These are phyloP conservation scores for Drosophila triauraria DNA, from an alignment of 1,140 invertebrate species.

Conservation along the genomic window DNA sequence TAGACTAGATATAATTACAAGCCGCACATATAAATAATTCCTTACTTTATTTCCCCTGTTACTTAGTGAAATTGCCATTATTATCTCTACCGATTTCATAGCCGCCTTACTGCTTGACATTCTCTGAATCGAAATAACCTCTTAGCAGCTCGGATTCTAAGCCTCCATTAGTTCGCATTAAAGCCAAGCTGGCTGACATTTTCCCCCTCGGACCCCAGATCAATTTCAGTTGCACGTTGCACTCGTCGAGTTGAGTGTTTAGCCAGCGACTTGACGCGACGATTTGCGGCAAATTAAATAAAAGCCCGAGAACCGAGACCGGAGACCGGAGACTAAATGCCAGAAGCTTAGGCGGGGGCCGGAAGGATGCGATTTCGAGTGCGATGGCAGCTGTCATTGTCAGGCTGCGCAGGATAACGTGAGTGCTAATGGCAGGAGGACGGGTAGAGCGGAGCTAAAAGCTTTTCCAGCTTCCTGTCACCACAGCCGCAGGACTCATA, in stretches of 20 bases:
- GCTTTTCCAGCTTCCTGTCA: constrained; percentile 49
- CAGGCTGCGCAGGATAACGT: constrained; percentile 41
- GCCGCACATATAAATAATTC: not conserved
- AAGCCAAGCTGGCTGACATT: constrained; percentile 13
- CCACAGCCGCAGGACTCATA: constrained; percentile 6
- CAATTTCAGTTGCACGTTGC: constrained; percentile 30
- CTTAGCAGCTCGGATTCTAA: constrained; percentile 1
- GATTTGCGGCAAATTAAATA: constrained; percentile 75
- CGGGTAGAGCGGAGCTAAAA: constrained; percentile 42
- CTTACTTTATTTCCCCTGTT: not conserved
- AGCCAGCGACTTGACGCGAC: constrained; percentile 52
- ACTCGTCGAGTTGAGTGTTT: constrained; percentile 23
- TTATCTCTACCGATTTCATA: not conserved
- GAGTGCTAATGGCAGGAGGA: constrained; percentile 35
- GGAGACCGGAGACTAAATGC: constrained; percentile 1
- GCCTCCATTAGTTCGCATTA: constrained; percentile 16
- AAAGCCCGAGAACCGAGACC: constrained; percentile 22
- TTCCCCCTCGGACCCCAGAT: constrained; percentile 9
- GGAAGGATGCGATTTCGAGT: constrained; percentile 31
- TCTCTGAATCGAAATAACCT: not conserved
- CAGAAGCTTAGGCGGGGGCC: not conserved
- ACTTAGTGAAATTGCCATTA: not conserved
- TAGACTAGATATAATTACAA: too few relatives aligned
- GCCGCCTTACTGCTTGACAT: not conserved
- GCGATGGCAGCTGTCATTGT: constrained; percentile 50